A percentile compares a stretch with the other conserved stretches of the same genome.
Evolutionary conservation across 2,888 invertebrate genomes (phyloP).

Genomic region (Amiota minor): DNA sequence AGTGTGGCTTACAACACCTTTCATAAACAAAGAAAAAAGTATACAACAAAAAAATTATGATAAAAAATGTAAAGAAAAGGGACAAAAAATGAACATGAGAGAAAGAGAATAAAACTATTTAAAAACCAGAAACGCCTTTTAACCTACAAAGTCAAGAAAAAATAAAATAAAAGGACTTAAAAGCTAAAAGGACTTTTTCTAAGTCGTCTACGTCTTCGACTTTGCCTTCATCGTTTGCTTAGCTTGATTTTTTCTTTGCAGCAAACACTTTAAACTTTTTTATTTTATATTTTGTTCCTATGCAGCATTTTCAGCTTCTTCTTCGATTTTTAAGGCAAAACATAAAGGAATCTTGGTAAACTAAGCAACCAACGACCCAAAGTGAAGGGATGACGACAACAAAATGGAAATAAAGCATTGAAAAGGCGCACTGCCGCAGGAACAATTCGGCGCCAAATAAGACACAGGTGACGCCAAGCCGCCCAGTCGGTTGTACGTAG

Average conservation of each 20-base stretch:
- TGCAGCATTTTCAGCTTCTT: no score
- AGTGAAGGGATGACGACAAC: neutral
- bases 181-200: constrained; percentile 19
- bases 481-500: neutral
- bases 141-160: constrained; percentile 19
- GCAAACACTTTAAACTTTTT: constrained; percentile 1
- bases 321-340: no score
- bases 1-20: constrained; percentile 22
- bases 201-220: no score
- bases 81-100: neutral
- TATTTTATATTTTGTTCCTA: neutral
- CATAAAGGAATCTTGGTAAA: neutral
- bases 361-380: neutral
- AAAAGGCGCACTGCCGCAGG: constrained; percentile 17
- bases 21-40: neutral
- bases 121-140: constrained; percentile 24
- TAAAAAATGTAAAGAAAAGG: neutral
- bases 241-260: neutral
- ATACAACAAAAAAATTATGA: neutral
- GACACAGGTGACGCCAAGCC: neutral
- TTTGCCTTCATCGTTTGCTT: no score
- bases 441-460: constrained; percentile 4
- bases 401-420: neutral
- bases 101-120: constrained; percentile 23
- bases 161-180: constrained; percentile 19